Conservation (phyloP, 2,888 invertebrate species). For the Gymnocheta viridis region DNA sequence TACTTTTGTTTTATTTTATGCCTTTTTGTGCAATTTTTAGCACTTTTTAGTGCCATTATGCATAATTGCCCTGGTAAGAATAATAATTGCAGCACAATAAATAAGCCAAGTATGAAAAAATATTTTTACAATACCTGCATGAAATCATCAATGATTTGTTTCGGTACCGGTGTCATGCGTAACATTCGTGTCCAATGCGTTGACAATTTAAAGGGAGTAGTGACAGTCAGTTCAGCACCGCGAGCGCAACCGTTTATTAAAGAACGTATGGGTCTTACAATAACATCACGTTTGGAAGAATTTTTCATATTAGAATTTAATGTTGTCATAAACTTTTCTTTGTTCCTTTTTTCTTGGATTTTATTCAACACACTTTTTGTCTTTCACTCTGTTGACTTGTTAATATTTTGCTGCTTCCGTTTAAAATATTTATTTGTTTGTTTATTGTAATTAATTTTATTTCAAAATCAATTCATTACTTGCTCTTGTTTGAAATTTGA, state of each 20-base stretch:
- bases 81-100: not conserved
- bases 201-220: constrained; percentile 78
- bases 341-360: not conserved
- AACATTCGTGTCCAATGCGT: constrained; percentile 80
- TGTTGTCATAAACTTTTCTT: not conserved
- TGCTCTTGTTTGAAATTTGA: not conserved
- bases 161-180: constrained; percentile 78
- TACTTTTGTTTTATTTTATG: too few species aligned
- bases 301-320: constrained; percentile 73
- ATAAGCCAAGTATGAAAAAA: not conserved
- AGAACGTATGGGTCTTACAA: constrained; percentile 76
- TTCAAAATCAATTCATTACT: not conserved
- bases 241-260: constrained; percentile 78
- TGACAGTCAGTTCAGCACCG: constrained; percentile 75
- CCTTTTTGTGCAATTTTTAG: too few species aligned
- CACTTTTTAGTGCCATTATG: too few species aligned
- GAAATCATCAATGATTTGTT: constrained; percentile 79
- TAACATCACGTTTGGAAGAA: constrained; percentile 76
- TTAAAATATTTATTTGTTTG: not conserved
- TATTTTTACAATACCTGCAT: constrained; percentile 77
- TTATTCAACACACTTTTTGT: not conserved
- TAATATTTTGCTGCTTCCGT: not conserved
- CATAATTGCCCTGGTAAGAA: not conserved
- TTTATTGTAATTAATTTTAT: too few species aligned
- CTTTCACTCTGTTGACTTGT: not conserved